Percentiles rank a stretch among this genome's conserved stretches.
phyloP scores from a whole-genome alignment of 1,140 invertebrate genomes.

The Artemia franciscana region DNA sequence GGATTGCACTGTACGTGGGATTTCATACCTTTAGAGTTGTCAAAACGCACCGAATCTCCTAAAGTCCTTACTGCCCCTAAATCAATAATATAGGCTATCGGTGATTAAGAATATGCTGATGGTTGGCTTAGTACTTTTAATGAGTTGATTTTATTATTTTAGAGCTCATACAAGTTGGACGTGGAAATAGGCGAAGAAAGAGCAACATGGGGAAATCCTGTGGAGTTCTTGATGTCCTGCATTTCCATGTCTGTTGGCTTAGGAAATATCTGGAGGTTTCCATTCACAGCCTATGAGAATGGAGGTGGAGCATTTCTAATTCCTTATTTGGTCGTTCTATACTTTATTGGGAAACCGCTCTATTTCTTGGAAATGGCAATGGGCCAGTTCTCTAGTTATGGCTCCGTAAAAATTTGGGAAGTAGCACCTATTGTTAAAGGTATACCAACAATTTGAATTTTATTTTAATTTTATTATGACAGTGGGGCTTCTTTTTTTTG shows the following conservation, averaged over 20 bases:
- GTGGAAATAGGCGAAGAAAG: background rate
- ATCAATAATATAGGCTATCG: too few species aligned
- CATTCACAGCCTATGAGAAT: slow-evolving; percentile 11
- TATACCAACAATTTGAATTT: too few species aligned
- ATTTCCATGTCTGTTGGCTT: slow-evolving; percentile 20
- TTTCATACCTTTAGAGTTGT: too few species aligned
- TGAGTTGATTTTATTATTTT: too few species aligned
- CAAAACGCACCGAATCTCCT: too few species aligned
- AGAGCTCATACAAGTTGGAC: too few species aligned
- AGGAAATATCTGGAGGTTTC: slow-evolving; percentile 14
- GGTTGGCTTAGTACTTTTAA: too few species aligned
- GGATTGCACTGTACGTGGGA: too few species aligned
- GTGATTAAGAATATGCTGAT: too few species aligned
- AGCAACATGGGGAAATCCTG: slow-evolving; percentile 18
- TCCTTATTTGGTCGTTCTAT: slow-evolving; percentile 33
- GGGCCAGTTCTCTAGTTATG: slow-evolving; percentile 50
- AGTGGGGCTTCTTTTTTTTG: too few species aligned
- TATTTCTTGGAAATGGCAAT: slow-evolving; percentile 48
- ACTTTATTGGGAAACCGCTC: slow-evolving; percentile 40
- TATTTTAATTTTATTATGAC: background rate
- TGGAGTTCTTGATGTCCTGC: slow-evolving; percentile 21
- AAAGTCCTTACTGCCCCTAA: too few species aligned
- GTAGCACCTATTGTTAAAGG: slow-evolving; percentile 56
- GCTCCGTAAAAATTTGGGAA: slow-evolving; percentile 48
- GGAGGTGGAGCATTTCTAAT: slow-evolving; percentile 40